Percentiles rank a stretch among this genome's conserved stretches.
Conservation (phyloP, 2,797 vertebrate genomes). For the Squalus acanthias region DNA sequence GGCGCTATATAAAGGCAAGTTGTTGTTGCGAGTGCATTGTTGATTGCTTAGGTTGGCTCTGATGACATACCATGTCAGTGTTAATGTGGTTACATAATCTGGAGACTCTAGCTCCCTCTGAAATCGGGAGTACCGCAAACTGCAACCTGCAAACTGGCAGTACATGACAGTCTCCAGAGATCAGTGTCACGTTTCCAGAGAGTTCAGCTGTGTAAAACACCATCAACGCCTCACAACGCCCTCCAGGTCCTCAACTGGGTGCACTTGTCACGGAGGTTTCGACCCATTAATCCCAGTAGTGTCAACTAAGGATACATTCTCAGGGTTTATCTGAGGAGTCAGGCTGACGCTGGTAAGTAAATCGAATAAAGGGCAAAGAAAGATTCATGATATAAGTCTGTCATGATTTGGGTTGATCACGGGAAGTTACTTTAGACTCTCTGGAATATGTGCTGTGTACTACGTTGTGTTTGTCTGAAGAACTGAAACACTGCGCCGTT, state of each 20-base stretch:
- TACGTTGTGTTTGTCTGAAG: neutral
- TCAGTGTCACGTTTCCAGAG: neutral
- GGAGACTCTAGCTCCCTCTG: neutral
- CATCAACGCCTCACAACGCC: neutral
- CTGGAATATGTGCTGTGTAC: neutral
- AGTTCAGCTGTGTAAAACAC: neutral
- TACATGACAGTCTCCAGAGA: neutral
- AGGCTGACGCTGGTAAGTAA: slow-evolving; percentile 12
- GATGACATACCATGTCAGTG: neutral
- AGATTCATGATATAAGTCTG: neutral
- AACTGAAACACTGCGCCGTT: neutral
- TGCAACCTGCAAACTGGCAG: neutral
- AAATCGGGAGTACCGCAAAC: neutral
- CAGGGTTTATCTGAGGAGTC: neutral
- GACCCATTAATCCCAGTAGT: neutral
- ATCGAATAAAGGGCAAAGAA: neutral
- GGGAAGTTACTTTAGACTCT: neutral
- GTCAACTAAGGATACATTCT: neutral
- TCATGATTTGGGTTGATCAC: neutral
- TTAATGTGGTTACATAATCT: neutral
- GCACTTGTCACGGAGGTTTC: neutral
- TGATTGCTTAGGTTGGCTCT: neutral
- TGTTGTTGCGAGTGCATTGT: slow-evolving; percentile 8
- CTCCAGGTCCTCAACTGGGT: neutral
- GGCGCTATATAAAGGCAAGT: neutral